Base-by-base conservation (phyloP, 2,888 invertebrate genomes). In the Vesta saturnalis region DNA sequence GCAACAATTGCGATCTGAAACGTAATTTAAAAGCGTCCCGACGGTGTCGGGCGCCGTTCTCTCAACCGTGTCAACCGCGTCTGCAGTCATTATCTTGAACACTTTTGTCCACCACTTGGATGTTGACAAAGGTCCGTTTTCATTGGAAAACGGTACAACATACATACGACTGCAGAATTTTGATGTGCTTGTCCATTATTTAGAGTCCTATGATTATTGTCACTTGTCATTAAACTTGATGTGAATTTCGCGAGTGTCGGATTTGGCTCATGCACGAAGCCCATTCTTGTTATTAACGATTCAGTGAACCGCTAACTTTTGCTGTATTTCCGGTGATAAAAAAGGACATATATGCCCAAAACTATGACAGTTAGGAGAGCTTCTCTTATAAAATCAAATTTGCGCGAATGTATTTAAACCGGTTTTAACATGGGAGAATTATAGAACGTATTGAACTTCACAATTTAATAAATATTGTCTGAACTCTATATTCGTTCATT, bases 171-270 rank as follows among this genome's bases (percentile, higher is more conserved):
- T 49, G 58, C 57, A 23, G 67, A 66, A 70, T 73, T 67, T 23
- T 60, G 61, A 72, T 72, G 62, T 54, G 60, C 23, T 35, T 61
- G 49, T 46, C 68, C 68, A 73, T 74, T 73, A 70, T 74, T 71
- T 70, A 67, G 57, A 64, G 65, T 52, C 60, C 69, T 67, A 72
- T 73, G 71, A 73, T 75, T 73, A 75, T 74, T 72, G 75, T 75
- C 75, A 72, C 72, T 75, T 72, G 72, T 72, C 75, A 74, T 74
- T 73, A 74, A 74, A 74, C 69, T 72, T 74, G 69, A 74, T 67
- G 66, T 60, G 64, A 69, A 72, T 69, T 71, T 61, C 54, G 60
- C 47, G 61, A 64, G 64, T 64, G 71, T 64, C 59, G 71, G 64
- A 68, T 71, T 71, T 64, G 65, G 64, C 65, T 65, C 61, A 61